These are phyloP conservation scores for Xiphorhynchus elegans DNA, from an alignment of 2,113 vertebrate genomes.

Conservation along the genomic window DNA sequence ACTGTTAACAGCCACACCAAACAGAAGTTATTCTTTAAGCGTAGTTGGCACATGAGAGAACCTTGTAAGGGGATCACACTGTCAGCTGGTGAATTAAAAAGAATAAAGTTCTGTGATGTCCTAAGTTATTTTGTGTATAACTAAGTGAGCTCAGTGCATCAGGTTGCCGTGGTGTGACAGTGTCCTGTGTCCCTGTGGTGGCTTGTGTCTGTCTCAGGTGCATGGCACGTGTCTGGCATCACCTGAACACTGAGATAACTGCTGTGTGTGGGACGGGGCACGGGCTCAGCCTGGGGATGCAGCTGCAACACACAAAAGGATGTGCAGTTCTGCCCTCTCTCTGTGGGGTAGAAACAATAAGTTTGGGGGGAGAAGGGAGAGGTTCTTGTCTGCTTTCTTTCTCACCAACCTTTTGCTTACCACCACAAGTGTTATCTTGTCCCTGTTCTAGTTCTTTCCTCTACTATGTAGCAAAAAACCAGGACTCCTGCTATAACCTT, in stretches of 20 bases:
- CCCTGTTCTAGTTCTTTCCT: not conserved
- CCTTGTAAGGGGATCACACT: not conserved
- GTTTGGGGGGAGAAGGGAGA: not conserved
- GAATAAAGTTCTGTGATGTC: not conserved
- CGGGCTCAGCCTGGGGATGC: fast-evolving
- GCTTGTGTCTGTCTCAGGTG: not conserved
- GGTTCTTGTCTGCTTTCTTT: not conserved
- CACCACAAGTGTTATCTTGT: not conserved
- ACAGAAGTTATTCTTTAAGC: not conserved
- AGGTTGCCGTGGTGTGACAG: not conserved
- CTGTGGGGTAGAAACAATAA: not conserved
- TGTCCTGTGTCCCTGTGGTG: not conserved
- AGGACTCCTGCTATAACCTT: not conserved
- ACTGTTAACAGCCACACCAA: not conserved
- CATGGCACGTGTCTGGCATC: not conserved
- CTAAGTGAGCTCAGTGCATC: not conserved
- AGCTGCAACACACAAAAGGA: not conserved
- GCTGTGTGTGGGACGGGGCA: no score
- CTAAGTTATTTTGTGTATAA: not conserved
- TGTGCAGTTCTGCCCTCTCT: not conserved
- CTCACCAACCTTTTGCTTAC: not conserved
- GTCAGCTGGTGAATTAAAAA: not conserved
- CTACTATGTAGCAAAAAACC: fast-evolving
- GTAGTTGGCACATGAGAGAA: fast-evolving
- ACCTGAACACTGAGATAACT: fast-evolving